Evolutionary conservation across 2,113 vertebrate species (phyloP), one percentile per base, ranked within the genome.

Genomic region (Nettapus auritus): DNA sequence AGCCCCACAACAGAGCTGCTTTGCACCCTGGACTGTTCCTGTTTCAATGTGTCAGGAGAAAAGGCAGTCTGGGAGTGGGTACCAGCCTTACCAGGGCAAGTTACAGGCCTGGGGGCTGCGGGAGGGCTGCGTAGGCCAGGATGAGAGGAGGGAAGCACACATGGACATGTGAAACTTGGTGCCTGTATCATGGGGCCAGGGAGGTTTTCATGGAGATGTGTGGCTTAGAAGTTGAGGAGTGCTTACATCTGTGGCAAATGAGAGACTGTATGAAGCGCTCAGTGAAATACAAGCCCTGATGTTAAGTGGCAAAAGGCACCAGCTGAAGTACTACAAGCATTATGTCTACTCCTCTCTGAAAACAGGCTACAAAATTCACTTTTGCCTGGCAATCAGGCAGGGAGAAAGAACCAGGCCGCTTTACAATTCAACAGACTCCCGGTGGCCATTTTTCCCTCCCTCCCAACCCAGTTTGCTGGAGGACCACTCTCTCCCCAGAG

Each of bases 381-480:
- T 56, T 77, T 59, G 66, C 29, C 7, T 82, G 59, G 7, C 44
- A 83, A 26, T 18, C 80, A 38, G 36, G 44, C 42, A 75, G 70
- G 33, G 53, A 71, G 57, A 28, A 8, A 55, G 26, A 68, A 33
- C 21, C 31, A 48, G 19, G 66, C 44, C 17, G 20, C 33, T 46
- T 33, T 46, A 46, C 63, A 68, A 56, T 80, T 11, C n/a, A 55
- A 78, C 46, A 34, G 53, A 5, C 16, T 57, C 66, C 13, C 2
- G 0, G 0, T 28, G 3, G 2, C 3, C 3, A 53, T 18, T 29
- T 82, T 40, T 44, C 4, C 15, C 26, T 10, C 59, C 31, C 7
- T 68, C 36, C 36, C 52, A 28, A 59, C 66, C 52, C 71, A 80
- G 55, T 2, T 0, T 55, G 40, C 14, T 52, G 50, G 46, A 78